Evolutionary conservation across 64 coral and sea anemone species (phyloP), one percentile per base, ranked within the genome.

Genomic region (Montipora capricornis): DNA sequence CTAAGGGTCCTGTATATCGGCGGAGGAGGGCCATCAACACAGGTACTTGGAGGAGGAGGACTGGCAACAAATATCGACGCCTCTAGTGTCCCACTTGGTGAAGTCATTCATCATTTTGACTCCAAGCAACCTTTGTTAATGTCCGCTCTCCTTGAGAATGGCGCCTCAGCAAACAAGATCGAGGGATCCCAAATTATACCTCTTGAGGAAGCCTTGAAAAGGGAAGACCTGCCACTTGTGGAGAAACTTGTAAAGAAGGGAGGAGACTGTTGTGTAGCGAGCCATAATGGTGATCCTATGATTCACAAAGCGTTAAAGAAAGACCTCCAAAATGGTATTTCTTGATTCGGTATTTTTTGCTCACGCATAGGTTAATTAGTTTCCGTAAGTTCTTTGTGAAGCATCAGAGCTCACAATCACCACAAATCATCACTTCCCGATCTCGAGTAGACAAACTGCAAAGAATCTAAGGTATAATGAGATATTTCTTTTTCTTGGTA

Each of bases 1-100:
- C 88, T 97, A 44, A 69, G 75, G 46, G 46, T 97, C 0, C 78
- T 97, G 53, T 97, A 82, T 66, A 68, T 97, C 15, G 95, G 95
- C 20, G 95, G 95, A 51, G 95, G 95, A 74, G 95, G 95, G 8
- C 20, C 92, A 12, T 51, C 71, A 4, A 37, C 80, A 17, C 70
- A 79, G 14, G 47, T 11, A 47, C 9, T 70, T 46, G 92, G 92
- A 51, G 24, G 74, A 47, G 92, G 95, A 67, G 95, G 95, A 8
- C 59, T 97, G 44, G 92, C 92, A 19, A 88, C 81, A 74, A 70
- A 61, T 13, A 46, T 90, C 2, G 88, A 78, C 44, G 92, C 92
- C 3, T 70, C 51, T 0, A 29, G 11, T 52, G 76, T 97, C 44
- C 88, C 95, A n/a, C 73, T 97, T 37, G 95, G 90, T 62, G 81